These are phyloP conservation scores for Picathartes gymnocephalus DNA, from an alignment of 2,113 vertebrate species.

Conservation along the genomic window DNA sequence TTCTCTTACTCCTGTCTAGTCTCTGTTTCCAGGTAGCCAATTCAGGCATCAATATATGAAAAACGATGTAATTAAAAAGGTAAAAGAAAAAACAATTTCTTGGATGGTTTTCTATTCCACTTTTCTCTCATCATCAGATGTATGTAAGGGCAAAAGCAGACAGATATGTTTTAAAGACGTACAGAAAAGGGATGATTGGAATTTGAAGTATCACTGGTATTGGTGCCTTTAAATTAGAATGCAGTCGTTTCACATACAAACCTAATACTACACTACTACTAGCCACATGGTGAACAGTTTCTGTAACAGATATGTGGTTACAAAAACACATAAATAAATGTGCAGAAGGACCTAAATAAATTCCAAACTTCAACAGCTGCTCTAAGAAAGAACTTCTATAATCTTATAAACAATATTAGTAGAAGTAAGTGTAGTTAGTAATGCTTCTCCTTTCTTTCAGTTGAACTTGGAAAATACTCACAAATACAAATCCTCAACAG, in stretches of 20 bases:
- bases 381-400: neutral
- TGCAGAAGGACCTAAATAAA: neutral
- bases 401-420: neutral
- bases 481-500: neutral
- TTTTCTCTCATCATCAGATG: neutral
- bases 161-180: neutral
- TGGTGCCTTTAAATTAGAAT: neutral
- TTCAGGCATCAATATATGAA: no score
- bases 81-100: neutral
- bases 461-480: neutral
- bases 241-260: neutral
- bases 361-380: neutral
- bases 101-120: neutral
- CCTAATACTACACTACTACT: neutral
- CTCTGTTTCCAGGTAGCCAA: no score
- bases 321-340: neutral
- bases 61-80: neutral
- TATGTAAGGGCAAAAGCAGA: neutral
- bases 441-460: neutral
- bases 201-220: neutral
- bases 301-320: neutral
- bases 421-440: neutral
- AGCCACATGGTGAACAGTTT: neutral
- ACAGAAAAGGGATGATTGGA: neutral
- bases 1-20: no score